Conservation (phyloP, 1,140 invertebrate genomes). For the Drosophila kurseongensis region DNA sequence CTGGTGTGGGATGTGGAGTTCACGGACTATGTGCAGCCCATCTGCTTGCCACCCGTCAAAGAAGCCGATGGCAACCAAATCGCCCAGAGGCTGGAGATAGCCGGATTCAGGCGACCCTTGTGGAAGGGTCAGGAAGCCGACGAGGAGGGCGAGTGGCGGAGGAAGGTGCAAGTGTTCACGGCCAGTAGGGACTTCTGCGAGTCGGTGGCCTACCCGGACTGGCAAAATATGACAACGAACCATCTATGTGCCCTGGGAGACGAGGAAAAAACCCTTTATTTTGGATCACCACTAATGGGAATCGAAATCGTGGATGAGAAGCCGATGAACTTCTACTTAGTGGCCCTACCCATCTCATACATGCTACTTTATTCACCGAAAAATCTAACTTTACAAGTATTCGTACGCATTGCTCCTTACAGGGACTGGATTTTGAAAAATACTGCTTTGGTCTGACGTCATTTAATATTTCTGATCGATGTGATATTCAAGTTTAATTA, state of each 20-base stretch:
- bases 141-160: background rate
- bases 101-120: background rate
- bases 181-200: conserved; percentile 9
- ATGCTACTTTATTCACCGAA: no score
- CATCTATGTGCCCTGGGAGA: conserved; percentile 8
- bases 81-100: conserved; percentile 9
- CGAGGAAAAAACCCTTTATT: background rate
- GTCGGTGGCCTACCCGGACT: no score
- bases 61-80: conserved; percentile 1
- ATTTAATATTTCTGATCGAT: no score
- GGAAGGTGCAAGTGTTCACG: conserved; percentile 1
- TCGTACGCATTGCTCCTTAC: conserved; percentile 6
- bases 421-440: conserved; percentile 18
- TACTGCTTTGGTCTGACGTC: no score
- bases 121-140: background rate
- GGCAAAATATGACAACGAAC: background rate
- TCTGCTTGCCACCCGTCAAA: conserved; percentile 14
- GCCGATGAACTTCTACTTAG: conserved; percentile 14
- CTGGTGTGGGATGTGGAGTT: conserved; percentile 2
- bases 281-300: conserved; percentile 27
- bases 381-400: background rate
- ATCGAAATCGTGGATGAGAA: background rate
- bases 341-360: conserved; percentile 5
- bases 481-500: no score
- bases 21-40: conserved; percentile 16